Conservation (phyloP, 2,888 invertebrate species). For the Drosophila pegasa region DNA sequence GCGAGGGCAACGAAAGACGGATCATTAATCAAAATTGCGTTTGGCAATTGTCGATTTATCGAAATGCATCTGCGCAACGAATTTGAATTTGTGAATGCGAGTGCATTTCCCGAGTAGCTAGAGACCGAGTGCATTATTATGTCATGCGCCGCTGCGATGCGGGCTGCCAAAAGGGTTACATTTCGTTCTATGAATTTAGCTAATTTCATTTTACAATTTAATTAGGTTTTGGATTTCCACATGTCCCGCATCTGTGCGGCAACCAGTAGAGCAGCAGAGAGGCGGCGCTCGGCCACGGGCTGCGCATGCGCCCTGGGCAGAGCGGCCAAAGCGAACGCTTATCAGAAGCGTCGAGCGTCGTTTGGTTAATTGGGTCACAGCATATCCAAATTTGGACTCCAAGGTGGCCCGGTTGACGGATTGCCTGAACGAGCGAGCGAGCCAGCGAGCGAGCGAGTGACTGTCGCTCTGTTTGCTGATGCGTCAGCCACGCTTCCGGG, state of each 20-base stretch:
- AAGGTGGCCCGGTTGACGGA: slow-evolving; percentile 35
- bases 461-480: slow-evolving; percentile 28
- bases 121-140: slow-evolving; percentile 35
- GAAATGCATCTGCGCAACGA: slow-evolving; percentile 55
- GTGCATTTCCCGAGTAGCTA: slow-evolving; percentile 1
- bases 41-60: slow-evolving; percentile 41
- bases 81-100: slow-evolving; percentile 22
- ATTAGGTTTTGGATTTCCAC: slow-evolving; percentile 72
- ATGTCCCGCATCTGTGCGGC: slow-evolving; percentile 66
- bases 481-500: slow-evolving; percentile 48
- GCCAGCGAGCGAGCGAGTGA: slow-evolving; percentile 8
- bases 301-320: slow-evolving; percentile 64
- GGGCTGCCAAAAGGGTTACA: slow-evolving; percentile 61
- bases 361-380: slow-evolving; percentile 47
- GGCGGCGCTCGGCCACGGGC: slow-evolving; percentile 37
- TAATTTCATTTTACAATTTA: slow-evolving; percentile 76
- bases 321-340: slow-evolving; percentile 24
- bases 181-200: slow-evolving; percentile 56
- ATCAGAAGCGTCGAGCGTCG: slow-evolving; percentile 17
- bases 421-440: slow-evolving; percentile 7
- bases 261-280: slow-evolving; percentile 9
- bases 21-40: slow-evolving; percentile 49
- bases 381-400: slow-evolving; percentile 17
- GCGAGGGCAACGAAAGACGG: slow-evolving; percentile 8
- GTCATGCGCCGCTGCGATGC: slow-evolving; percentile 46